Evolutionary conservation across 2,113 vertebrate species (phyloP), one percentile per base, ranked within the genome.

Genomic region (Cottus gobio): DNA sequence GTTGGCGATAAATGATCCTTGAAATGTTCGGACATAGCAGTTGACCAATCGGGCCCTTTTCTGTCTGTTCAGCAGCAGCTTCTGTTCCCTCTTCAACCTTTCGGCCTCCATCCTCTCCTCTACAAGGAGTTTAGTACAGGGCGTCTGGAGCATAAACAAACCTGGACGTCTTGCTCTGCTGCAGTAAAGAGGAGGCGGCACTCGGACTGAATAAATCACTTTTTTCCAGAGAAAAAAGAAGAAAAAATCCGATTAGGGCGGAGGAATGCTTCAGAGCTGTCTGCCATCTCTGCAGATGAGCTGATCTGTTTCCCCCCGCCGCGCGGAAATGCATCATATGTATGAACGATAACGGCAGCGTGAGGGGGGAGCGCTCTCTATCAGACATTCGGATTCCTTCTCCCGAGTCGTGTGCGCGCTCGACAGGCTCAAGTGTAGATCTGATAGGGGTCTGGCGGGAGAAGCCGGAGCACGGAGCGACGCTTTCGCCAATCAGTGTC

Each of bases 371-470:
- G 69, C 31, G 71, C 71, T 67, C 62, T 28, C 85, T 85, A 76
- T 89, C 91, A 85, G 52, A 20, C 50, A 3, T 75, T 84, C 34
- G 26, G 48, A 75, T 87, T 70, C 54, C 64, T 58, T 56, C 76
- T 77, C 36, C 15, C 62, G 39, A 80, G 67, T 75, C 42, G 31
- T 34, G 74, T 30, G 69, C 22, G 30, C 74, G 15, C 52, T 84
- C 36, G 36, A 80, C 72, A 84, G 75, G 86, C 89, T 90, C 81
- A 73, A 88, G 79, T 87, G 89, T 52, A 75, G 76, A 89, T 91
- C 84, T 90, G 91, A 91, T 90, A 79, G 76, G 42, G 71, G 61
- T 63, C 77, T 71, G 91, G 56, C 80, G 80, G 83, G 83, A 78
- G 79, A 81, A 90, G 84, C 76, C 76, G 80, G 71, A 69, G 71